A percentile compares a stretch with the other conserved stretches of the same genome.
Evolutionary conservation across 2,113 vertebrate species (phyloP).

Genomic region (Aleadryas rufinucha): DNA sequence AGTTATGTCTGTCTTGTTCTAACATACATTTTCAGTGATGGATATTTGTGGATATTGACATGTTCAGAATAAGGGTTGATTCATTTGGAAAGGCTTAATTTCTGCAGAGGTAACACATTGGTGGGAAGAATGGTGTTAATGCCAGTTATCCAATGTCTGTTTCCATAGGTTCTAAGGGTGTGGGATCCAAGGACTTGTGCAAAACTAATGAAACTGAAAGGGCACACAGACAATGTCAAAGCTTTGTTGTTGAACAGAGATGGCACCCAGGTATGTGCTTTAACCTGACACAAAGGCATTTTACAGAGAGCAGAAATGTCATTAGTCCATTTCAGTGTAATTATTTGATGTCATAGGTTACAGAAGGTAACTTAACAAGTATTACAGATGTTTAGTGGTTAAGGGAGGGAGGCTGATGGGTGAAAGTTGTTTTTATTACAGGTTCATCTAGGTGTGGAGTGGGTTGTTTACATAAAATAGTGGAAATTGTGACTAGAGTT

Average conservation of each 20-base stretch:
- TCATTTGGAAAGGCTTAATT: background rate
- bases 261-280: slow-evolving; percentile 86
- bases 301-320: background rate
- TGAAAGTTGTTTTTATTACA: background rate
- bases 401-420: background rate
- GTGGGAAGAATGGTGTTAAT: background rate
- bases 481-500: background rate
- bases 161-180: slow-evolving; percentile 87
- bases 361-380: background rate
- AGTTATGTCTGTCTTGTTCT: background rate
- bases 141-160: background rate
- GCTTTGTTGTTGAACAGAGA: slow-evolving; percentile 93
- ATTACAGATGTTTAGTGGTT: background rate
- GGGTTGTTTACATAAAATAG: background rate
- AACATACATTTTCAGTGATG: background rate
- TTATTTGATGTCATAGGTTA: background rate
- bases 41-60: rapidly evolving
- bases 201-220: slow-evolving; percentile 98
- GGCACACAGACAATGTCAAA: slow-evolving; percentile 96
- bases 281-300: background rate
- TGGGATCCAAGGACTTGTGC: slow-evolving; percentile 98
- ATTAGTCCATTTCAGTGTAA: background rate
- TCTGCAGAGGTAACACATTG: background rate
- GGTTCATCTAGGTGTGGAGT: rapidly evolving
- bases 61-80: background rate